Conservation (phyloP, 2,113 vertebrate species). For the Bothrops jararaca region DNA sequence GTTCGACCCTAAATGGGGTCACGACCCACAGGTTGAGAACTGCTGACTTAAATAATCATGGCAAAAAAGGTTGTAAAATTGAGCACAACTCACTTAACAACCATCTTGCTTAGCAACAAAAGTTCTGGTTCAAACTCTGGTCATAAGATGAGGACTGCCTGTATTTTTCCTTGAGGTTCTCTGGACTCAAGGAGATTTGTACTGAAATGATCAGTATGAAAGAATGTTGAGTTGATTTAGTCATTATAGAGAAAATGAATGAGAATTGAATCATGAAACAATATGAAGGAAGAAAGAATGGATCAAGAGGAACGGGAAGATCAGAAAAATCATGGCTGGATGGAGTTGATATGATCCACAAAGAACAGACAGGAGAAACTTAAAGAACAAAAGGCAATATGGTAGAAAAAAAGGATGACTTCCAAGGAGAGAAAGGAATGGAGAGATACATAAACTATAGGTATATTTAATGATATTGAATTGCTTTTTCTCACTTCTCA, state of each 20-base stretch:
- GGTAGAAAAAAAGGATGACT: neutral
- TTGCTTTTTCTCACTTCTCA: neutral
- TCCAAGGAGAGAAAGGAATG: neutral
- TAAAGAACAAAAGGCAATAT: neutral
- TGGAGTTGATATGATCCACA: too few relatives aligned
- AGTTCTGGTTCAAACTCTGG: neutral
- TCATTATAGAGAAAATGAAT: neutral
- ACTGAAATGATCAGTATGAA: neutral
- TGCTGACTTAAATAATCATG: neutral
- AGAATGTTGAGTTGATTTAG: neutral
- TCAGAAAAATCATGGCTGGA: too few relatives aligned
- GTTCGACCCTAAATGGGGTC: too few relatives aligned
- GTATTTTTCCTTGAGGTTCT: neutral
- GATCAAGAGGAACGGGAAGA: neutral
- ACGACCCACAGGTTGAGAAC: too few relatives aligned
- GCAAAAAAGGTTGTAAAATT: neutral
- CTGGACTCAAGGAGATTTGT: neutral
- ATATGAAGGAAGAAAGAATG: neutral
- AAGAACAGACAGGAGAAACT: neutral
- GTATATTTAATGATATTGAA: neutral
- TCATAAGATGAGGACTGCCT: neutral
- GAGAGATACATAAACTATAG: neutral
- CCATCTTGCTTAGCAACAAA: neutral
- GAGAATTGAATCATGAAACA: neutral
- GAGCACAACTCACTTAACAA: neutral